These are phyloP conservation scores for Dromococcyx pavoninus DNA, from an alignment of 2,797 vertebrate species.

Conservation along the genomic window DNA sequence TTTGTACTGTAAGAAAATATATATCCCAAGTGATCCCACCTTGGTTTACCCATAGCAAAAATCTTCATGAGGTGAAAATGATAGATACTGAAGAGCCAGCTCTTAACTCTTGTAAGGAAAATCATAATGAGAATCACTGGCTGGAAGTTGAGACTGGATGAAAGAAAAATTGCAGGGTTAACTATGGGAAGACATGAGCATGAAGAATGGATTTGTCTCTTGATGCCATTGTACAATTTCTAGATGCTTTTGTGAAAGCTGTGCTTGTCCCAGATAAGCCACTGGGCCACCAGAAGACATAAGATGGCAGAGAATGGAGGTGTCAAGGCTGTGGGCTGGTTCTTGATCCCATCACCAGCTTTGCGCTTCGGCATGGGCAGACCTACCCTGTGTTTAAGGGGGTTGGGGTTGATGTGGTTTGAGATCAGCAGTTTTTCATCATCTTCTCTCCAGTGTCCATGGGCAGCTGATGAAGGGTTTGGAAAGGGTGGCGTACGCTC, in stretches of 20 bases:
- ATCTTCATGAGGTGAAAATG: neutral
- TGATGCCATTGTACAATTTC: neutral
- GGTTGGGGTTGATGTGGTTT: neutral
- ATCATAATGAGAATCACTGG: neutral
- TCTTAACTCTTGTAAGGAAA: neutral
- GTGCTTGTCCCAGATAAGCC: neutral
- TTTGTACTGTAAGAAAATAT: neutral
- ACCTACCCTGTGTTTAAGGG: neutral
- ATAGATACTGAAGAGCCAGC: neutral
- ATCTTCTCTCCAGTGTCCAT: fast-evolving
- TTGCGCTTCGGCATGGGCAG: neutral
- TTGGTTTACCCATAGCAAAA: neutral
- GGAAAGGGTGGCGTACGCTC: neutral
- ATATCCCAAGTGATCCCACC: neutral
- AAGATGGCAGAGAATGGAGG: neutral
- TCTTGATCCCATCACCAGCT: neutral
- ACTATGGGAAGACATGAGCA: neutral
- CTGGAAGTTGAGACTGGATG: neutral
- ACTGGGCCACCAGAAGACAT: neutral
- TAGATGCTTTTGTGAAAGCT: neutral
- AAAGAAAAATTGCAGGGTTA: neutral
- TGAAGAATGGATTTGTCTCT: neutral
- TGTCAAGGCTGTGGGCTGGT: neutral
- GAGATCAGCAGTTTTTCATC: neutral
- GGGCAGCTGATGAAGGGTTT: neutral